These are phyloP conservation scores for Peucedramus taeniatus DNA, from an alignment of 2,113 vertebrate genomes.

Conservation along the genomic window DNA sequence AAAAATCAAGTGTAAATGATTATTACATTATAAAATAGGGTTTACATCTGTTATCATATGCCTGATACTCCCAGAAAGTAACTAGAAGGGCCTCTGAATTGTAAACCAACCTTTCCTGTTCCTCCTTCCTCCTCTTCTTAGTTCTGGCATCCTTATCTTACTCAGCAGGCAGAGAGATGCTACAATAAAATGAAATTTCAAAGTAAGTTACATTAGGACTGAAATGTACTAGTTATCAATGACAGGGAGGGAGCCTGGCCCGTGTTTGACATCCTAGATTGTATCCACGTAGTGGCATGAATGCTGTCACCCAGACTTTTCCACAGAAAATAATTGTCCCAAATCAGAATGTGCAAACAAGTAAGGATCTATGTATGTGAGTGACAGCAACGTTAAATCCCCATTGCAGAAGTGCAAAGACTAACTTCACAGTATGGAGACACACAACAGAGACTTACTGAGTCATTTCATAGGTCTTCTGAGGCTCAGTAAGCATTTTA, in stretches of 20 bases:
- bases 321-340: neutral
- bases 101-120: neutral
- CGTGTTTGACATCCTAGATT: neutral
- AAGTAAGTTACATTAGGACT: neutral
- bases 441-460: neutral
- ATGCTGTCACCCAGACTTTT: neutral
- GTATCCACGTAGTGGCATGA: accelerated
- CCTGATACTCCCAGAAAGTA: neutral
- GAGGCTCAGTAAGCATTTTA: neutral
- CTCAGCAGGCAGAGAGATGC: neutral
- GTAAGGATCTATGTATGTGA: neutral
- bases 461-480: neutral
- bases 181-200: neutral
- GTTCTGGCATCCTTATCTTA: neutral
- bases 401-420: neutral
- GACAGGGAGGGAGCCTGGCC: neutral
- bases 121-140: neutral
- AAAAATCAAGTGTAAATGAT: neutral
- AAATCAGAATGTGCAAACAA: neutral
- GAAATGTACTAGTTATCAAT: neutral
- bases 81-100: neutral
- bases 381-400: neutral
- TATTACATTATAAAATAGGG: neutral
- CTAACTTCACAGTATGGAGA: neutral
- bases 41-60: neutral